Percentiles rank a stretch among this genome's conserved stretches.
These are phyloP conservation scores for Leptura quadrifasciata DNA, from an alignment of 2,888 invertebrate species.

Conservation along the genomic window DNA sequence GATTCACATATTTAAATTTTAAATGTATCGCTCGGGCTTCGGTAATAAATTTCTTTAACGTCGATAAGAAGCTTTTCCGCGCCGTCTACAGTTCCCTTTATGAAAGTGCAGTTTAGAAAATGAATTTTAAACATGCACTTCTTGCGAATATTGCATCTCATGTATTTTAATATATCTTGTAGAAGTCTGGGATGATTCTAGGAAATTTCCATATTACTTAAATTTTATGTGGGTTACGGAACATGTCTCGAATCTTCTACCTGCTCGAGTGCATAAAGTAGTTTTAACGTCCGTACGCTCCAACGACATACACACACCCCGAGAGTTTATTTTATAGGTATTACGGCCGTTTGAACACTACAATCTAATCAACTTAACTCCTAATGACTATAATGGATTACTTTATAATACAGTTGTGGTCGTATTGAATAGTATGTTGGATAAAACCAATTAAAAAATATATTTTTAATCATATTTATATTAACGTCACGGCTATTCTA, in stretches of 20 bases:
- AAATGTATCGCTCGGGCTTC: background rate
- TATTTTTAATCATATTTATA: no score
- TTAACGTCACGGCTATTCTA: no score
- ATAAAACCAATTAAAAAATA: no score
- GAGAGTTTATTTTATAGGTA: constrained; percentile 20
- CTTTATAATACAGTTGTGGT: background rate
- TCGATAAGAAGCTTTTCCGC: constrained; percentile 9
- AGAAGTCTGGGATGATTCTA: constrained; percentile 21
- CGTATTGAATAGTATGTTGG: background rate
- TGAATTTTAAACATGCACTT: constrained; percentile 28
- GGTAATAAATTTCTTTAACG: constrained; percentile 2
- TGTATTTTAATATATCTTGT: constrained; percentile 31
- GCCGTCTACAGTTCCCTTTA: constrained; percentile 2
- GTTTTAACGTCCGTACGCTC: constrained; percentile 8
- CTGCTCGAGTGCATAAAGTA: constrained; percentile 22
- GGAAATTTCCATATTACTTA: constrained; percentile 33
- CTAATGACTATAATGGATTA: constrained; percentile 15
- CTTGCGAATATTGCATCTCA: constrained; percentile 8
- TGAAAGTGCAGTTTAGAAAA: constrained; percentile 23
- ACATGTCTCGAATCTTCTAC: constrained; percentile 19
- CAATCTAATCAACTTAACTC: constrained; percentile 14
- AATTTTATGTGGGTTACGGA: constrained; percentile 21
- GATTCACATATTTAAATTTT: constrained; percentile 2
- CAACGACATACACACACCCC: constrained; percentile 1
- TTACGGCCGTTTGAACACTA: constrained; percentile 11